Evolutionary conservation across 2,888 invertebrate genomes (phyloP).

Genomic region (Laothoe populi): DNA sequence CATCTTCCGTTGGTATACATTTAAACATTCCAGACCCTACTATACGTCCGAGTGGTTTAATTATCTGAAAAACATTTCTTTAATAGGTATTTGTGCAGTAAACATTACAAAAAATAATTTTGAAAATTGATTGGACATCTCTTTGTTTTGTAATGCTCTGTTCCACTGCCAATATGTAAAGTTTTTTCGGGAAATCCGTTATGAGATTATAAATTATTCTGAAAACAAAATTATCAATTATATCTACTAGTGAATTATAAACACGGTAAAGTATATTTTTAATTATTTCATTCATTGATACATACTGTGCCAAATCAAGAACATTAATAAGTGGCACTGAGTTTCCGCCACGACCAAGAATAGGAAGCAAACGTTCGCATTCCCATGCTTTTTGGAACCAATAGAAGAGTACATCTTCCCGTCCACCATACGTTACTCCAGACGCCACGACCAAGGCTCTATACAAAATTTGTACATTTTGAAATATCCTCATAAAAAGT

Average conservation of each 20-base stretch:
- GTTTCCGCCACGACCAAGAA: slow-evolving; percentile 85
- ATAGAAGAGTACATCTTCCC: slow-evolving; percentile 85
- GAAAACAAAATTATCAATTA: slow-evolving; percentile 39
- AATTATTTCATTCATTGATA: slow-evolving; percentile 30
- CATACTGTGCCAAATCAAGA: slow-evolving; percentile 84
- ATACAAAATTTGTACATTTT: slow-evolving; percentile 25
- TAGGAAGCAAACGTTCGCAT: slow-evolving; percentile 84
- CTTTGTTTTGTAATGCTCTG: slow-evolving; percentile 81
- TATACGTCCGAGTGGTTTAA: slow-evolving; percentile 82
- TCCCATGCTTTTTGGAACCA: slow-evolving; percentile 89
- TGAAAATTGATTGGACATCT: slow-evolving; percentile 54
- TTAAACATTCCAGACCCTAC: slow-evolving; percentile 84
- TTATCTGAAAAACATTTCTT: slow-evolving; percentile 66
- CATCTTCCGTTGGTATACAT: slow-evolving; percentile 83
- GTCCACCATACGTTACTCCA: slow-evolving; percentile 87
- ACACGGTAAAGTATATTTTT: not conserved
- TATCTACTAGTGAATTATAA: not conserved
- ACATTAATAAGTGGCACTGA: slow-evolving; percentile 87
- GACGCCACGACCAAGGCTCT: slow-evolving; percentile 83
- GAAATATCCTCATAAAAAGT: too few species aligned
- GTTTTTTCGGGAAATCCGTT: slow-evolving; percentile 81
- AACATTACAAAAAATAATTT: not conserved
- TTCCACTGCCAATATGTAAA: slow-evolving; percentile 87
- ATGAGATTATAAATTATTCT: slow-evolving; percentile 78
- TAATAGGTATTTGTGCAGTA: not conserved